These are phyloP conservation scores for Thaumetopoea pityocampa DNA, from an alignment of 1,140 invertebrate species.

Conservation along the genomic window DNA sequence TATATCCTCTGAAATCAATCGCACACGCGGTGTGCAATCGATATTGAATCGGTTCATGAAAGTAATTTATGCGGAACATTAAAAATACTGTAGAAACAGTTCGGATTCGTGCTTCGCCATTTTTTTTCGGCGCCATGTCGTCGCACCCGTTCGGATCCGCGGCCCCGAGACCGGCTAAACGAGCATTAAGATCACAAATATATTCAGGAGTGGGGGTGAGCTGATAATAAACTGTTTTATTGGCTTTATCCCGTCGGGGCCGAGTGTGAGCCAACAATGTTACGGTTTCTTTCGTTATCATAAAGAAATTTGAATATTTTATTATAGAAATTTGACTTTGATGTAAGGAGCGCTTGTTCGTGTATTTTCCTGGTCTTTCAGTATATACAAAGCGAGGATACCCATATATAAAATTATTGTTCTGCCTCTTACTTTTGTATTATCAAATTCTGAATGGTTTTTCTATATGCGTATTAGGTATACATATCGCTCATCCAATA, in stretches of 20 bases:
- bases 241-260: slow-evolving; percentile 43
- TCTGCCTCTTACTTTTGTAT: no score
- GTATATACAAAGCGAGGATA: neutral
- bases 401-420: no score
- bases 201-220: slow-evolving; percentile 42
- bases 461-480: no score
- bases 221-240: slow-evolving; percentile 61
- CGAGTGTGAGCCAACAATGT: slow-evolving; percentile 30
- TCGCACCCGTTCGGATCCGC: slow-evolving; percentile 43
- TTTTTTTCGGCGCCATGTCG: slow-evolving; percentile 43
- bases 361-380: slow-evolving; percentile 2
- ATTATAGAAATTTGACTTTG: slow-evolving; percentile 18
- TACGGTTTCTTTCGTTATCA: slow-evolving; percentile 21
- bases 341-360: slow-evolving; percentile 12
- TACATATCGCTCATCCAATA: no score
- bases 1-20: no score
- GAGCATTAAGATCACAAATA: slow-evolving; percentile 41
- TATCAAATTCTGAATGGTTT: no score
- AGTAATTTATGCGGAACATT: no score
- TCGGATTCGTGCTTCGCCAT: no score
- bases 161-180: slow-evolving; percentile 33
- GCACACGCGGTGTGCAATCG: no score
- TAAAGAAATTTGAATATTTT: slow-evolving; percentile 25
- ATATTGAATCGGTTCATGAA: no score
- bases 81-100: no score